A percentile compares a stretch with the other conserved stretches of the same genome.
Evolutionary conservation across 2,113 vertebrate genomes (phyloP).

Genomic region (Mixornis gularis): DNA sequence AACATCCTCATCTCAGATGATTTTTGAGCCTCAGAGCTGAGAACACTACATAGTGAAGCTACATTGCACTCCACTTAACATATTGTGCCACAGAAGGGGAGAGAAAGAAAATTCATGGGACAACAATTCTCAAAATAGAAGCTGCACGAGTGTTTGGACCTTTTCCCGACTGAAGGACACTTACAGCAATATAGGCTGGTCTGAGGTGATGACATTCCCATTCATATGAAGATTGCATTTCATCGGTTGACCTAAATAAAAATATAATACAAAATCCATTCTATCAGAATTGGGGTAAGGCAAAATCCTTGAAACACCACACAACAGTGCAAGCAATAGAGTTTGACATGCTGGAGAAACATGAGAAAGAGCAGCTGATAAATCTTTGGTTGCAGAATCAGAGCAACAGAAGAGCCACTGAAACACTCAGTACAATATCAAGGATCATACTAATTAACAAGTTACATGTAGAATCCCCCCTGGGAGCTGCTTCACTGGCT

Average conservation of each 20-base stretch:
- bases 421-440: neutral
- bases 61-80: neutral
- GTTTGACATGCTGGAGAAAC: neutral
- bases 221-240: conserved; percentile 98
- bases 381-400: neutral
- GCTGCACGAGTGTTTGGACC: neutral
- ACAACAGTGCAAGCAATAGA: neutral
- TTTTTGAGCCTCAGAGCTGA: neutral
- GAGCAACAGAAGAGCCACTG: neutral
- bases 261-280: neutral
- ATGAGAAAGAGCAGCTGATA: neutral
- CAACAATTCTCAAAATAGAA: neutral
- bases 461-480: too few species aligned
- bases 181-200: conserved; percentile 96
- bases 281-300: neutral
- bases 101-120: neutral
- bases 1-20: neutral
- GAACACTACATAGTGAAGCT: neutral
- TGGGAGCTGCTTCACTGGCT: too few species aligned
- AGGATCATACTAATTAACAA: neutral
- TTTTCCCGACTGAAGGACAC: neutral
- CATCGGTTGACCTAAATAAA: conserved; percentile 90
- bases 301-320: neutral
- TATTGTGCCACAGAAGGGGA: neutral
- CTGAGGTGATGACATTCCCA: conserved; percentile 94